A percentile compares a stretch with the other conserved stretches of the same genome.
Evolutionary conservation across 2,113 vertebrate genomes (phyloP).

Genomic region (Neogobius melanostomus): DNA sequence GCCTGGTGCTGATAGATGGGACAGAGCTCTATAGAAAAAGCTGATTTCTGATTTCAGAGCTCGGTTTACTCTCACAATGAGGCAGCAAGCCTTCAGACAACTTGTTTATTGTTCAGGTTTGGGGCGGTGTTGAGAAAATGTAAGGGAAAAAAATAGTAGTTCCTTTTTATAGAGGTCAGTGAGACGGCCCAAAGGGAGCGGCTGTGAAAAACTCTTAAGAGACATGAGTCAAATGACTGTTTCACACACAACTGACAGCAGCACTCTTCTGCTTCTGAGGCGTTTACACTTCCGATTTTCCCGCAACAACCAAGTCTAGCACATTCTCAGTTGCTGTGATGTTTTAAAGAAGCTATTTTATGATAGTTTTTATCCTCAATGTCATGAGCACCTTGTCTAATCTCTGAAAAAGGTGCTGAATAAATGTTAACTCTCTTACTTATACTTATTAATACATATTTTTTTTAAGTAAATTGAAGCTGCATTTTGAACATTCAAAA

Average conservation of each 20-base stretch:
- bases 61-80: neutral
- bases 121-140: conserved; percentile 9
- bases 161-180: conserved; percentile 28
- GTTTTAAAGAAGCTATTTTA: too few relatives aligned
- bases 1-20: conserved; percentile 17
- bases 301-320: neutral
- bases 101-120: neutral
- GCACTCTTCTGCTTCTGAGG: neutral
- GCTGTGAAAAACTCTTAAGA: conserved; percentile 17
- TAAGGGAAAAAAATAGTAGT: neutral
- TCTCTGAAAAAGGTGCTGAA: too few relatives aligned
- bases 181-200: conserved; percentile 30
- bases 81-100: too few relatives aligned
- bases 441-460: too few relatives aligned
- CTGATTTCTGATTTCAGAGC: conserved; percentile 9
- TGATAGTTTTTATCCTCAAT: too few relatives aligned
- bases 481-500: too few relatives aligned
- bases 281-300: neutral
- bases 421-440: too few relatives aligned
- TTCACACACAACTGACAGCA: neutral
- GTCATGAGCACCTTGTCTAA: too few relatives aligned
- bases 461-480: too few relatives aligned
- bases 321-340: neutral
- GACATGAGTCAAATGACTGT: conserved; percentile 31
- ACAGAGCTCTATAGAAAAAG: conserved; percentile 37